phyloP scores from a whole-genome alignment of 2,797 vertebrate genomes.

The Cuculus canorus region DNA sequence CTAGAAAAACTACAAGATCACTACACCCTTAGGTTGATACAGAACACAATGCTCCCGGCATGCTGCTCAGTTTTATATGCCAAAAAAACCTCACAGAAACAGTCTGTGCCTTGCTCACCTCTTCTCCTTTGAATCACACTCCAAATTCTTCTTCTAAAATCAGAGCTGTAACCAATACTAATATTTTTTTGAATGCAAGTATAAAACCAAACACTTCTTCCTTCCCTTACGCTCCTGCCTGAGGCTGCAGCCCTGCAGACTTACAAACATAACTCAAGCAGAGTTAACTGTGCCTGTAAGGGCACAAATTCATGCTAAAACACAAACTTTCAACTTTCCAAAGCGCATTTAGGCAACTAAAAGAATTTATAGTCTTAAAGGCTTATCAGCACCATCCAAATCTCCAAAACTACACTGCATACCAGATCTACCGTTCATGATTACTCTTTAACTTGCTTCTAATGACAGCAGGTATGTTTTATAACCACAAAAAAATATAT shows the following conservation, averaged over 20 bases:
- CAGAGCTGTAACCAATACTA: not conserved
- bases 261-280: not conserved
- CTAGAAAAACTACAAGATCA: not conserved
- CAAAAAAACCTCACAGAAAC: not conserved
- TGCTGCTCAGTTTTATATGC: not conserved
- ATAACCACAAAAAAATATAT: not conserved
- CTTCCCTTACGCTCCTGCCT: not conserved
- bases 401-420: rapidly evolving
- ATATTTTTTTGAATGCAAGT: not conserved
- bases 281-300: not conserved
- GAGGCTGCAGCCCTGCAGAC: not conserved
- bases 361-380: not conserved
- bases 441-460: conserved; percentile 1
- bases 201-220: not conserved
- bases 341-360: not conserved
- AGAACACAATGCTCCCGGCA: not conserved
- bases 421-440: not conserved
- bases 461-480: not conserved
- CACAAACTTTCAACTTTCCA: not conserved
- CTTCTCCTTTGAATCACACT: not conserved
- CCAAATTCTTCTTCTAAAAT: not conserved
- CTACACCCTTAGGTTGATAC: not conserved
- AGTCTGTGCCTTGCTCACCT: not conserved
- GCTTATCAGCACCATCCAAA: not conserved
- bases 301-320: not conserved